A percentile compares a stretch with the other conserved stretches of the same genome.
phyloP scores from a whole-genome alignment of 2,113 vertebrate genomes.

The Cryptotis parvus region DNA sequence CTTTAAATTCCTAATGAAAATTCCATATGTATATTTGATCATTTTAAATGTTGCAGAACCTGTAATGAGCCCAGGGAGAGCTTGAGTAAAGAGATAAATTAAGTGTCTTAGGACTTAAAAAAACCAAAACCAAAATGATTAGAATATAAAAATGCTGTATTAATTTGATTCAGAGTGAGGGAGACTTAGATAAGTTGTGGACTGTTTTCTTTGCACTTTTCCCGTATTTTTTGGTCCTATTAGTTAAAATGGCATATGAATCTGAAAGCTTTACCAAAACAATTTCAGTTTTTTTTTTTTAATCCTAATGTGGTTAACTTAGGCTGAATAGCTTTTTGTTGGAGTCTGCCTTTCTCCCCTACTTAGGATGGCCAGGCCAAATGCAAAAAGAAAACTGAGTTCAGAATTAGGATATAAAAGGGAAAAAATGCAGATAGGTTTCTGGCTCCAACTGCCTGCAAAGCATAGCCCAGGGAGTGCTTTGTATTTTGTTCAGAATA shows the following conservation, averaged over 20 bases:
- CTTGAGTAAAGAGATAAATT: conserved; percentile 75
- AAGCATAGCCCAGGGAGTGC: conserved; percentile 81
- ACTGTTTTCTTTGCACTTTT: conserved; percentile 6
- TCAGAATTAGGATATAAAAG: conserved; percentile 87
- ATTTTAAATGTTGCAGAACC: conserved; percentile 76
- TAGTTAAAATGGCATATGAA: conserved; percentile 68
- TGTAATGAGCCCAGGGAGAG: conserved; percentile 71
- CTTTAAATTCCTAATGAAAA: conserved; percentile 82
- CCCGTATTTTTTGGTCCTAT: conserved; percentile 24
- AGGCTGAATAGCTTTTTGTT: conserved; percentile 73
- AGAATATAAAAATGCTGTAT: neutral
- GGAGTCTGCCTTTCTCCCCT: conserved; percentile 32
- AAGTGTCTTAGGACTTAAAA: neutral
- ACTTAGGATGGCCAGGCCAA: conserved; percentile 70
- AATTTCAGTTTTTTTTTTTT: conserved; percentile 59
- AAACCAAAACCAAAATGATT: neutral
- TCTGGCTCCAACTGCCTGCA: conserved; percentile 79
- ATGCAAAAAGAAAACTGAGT: conserved; percentile 85
- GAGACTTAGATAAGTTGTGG: conserved; percentile 37
- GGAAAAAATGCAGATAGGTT: conserved; percentile 86
- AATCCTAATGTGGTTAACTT: conserved; percentile 59
- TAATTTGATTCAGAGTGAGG: conserved; percentile 41
- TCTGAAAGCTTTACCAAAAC: conserved; percentile 65
- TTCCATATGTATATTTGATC: conserved; percentile 81
- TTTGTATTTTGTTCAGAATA: conserved; percentile 87